Evolutionary conservation across 1,140 invertebrate genomes (phyloP).

Genomic region (Zophobas atratus): DNA sequence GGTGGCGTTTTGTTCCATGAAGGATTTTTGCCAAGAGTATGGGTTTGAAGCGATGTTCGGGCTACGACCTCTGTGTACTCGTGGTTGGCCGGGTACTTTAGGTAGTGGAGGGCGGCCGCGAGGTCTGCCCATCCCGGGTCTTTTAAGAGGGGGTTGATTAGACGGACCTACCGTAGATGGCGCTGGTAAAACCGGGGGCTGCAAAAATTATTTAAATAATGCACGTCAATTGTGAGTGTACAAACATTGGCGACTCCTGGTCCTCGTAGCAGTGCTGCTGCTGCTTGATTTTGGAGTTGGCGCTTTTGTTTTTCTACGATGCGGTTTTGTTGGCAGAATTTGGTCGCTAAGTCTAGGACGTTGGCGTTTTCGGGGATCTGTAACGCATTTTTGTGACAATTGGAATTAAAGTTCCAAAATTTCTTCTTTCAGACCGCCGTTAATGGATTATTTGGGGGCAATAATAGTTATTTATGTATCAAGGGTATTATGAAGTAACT

Average conservation of each 20-base stretch:
- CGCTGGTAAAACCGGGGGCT: conserved; percentile 61
- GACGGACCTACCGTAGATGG: conserved; percentile 53
- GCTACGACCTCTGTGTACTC: conserved; percentile 56
- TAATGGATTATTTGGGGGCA: too few species aligned
- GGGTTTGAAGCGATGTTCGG: conserved; percentile 48
- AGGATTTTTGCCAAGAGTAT: conserved; percentile 57
- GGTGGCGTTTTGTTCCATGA: conserved; percentile 43
- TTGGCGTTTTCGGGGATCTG: conserved; percentile 65
- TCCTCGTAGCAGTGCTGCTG: conserved; percentile 10
- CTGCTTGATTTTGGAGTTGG: conserved; percentile 44
- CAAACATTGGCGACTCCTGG: conserved; percentile 36
- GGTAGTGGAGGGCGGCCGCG: conserved; percentile 65
- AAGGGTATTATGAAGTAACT: too few species aligned
- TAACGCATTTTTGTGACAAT: not conserved
- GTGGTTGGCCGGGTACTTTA: conserved; percentile 58
- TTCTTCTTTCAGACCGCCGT: too few species aligned
- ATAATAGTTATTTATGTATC: too few species aligned
- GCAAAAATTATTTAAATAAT: not conserved
- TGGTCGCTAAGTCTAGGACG: conserved; percentile 67
- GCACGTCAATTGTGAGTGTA: not conserved
- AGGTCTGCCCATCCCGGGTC: conserved; percentile 61
- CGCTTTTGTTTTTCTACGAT: conserved; percentile 59
- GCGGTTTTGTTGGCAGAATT: conserved; percentile 67
- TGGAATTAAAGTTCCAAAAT: too few species aligned
- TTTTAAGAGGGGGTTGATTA: conserved; percentile 55